A percentile compares a stretch with the other conserved stretches of the same genome.
phyloP scores from a whole-genome alignment of 2,888 invertebrate species.

The Agrilus biguttatus region DNA sequence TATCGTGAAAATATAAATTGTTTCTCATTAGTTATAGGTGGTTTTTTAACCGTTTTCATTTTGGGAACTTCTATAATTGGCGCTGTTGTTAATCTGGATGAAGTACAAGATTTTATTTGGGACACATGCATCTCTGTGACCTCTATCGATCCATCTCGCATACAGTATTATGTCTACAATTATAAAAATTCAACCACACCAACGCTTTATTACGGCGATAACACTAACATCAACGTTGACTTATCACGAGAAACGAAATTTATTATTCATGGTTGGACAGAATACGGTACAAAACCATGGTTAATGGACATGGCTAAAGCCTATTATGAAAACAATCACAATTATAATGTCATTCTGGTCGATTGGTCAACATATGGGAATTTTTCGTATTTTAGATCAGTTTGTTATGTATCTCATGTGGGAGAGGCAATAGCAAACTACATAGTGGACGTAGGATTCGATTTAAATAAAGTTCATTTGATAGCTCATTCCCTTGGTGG shows the following conservation, averaged over 20 bases:
- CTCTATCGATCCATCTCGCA: too few species aligned
- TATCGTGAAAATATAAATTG: too few species aligned
- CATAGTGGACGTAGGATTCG: constrained; percentile 2
- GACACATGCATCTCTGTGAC: too few species aligned
- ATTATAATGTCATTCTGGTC: constrained; percentile 4
- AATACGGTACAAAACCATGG: background rate
- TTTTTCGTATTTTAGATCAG: background rate
- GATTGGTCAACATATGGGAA: constrained; percentile 1
- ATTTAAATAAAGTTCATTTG: constrained; percentile 1
- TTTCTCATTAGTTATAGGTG: too few species aligned
- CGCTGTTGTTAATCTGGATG: too few species aligned
- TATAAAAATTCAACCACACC: too few species aligned
- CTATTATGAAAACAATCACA: constrained; percentile 1
- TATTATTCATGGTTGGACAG: constrained; percentile 4
- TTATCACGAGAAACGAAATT: background rate
- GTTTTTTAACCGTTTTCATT: too few species aligned
- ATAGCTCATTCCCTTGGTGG: constrained; percentile 4
- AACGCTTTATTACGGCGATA: too few species aligned
- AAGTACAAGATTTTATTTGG: too few species aligned
- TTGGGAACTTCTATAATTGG: too few species aligned
- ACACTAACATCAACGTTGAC: too few species aligned
- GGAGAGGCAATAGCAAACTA: constrained; percentile 5
- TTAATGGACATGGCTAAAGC: constrained; percentile 1
- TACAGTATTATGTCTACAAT: too few species aligned
- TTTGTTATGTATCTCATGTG: constrained; percentile 3